Conservation (phyloP, 1,140 invertebrate genomes). For the Bombus turneri region DNA sequence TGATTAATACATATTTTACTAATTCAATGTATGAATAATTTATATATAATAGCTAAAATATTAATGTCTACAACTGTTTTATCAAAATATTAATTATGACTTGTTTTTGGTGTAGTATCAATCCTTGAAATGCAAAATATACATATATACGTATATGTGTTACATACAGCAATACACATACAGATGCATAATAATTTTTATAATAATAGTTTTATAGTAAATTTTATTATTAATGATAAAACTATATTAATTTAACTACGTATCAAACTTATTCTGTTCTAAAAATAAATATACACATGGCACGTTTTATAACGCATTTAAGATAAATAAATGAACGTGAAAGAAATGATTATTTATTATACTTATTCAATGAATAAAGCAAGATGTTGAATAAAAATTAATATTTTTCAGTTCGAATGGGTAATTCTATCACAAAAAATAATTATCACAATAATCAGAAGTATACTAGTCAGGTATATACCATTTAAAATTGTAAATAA, state of each 20-base stretch:
- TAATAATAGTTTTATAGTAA: neutral
- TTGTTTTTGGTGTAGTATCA: neutral
- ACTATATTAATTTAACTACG: neutral
- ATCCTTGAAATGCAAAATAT: neutral
- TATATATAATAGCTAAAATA: neutral
- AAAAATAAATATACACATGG: neutral
- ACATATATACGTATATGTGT: neutral
- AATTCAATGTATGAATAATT: neutral
- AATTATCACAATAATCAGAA: constrained; percentile 67
- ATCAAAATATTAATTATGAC: neutral
- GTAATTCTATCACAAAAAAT: constrained; percentile 74
- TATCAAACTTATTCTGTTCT: neutral
- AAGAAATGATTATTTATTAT: constrained; percentile 22
- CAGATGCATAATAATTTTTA: constrained; percentile 5
- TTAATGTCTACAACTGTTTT: neutral
- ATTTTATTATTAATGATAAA: neutral
- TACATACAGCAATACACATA: neutral
- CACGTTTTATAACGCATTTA: neutral
- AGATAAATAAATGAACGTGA: constrained; percentile 13
- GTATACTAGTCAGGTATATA: constrained; percentile 75
- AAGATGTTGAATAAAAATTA: neutral
- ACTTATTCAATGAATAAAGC: neutral
- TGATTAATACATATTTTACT: neutral
- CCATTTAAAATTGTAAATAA: constrained; percentile 20
- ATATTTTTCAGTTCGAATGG: constrained; percentile 70